A percentile compares a stretch with the other conserved stretches of the same genome.
Conservation (phyloP, 2,888 invertebrate genomes). For the Mycalesis mineus region DNA sequence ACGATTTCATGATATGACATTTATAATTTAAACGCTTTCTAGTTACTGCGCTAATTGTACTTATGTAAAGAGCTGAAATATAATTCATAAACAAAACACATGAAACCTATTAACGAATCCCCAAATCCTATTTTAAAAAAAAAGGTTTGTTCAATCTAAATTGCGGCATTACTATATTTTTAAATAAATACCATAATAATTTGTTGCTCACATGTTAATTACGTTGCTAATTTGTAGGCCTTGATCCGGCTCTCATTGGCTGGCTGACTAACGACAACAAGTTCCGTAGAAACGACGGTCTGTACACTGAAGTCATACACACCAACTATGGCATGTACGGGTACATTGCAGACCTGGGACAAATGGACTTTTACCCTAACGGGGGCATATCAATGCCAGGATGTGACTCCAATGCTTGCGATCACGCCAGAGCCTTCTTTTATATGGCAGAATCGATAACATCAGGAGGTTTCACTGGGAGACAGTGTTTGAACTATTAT, state of each 20-base stretch:
- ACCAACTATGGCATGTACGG: constrained; percentile 56
- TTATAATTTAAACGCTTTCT: no score
- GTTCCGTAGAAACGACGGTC: constrained; percentile 45
- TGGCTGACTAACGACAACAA: constrained; percentile 52
- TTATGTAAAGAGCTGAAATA: no score
- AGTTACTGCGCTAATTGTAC: no score
- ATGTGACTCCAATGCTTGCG: constrained; percentile 50
- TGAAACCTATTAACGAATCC: no score
- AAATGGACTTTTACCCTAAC: constrained; percentile 60
- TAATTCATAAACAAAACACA: no score
- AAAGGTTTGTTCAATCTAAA: no score
- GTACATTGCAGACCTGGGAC: constrained; percentile 45
- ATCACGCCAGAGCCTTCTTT: constrained; percentile 48
- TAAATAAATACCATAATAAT: no score
- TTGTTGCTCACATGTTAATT: no score
- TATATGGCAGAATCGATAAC: constrained; percentile 55
- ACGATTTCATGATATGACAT: no score
- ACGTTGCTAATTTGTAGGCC: constrained; percentile 36
- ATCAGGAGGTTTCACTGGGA: constrained; percentile 51
- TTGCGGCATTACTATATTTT: no score
- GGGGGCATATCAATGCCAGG: constrained; percentile 59
- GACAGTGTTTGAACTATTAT: constrained; percentile 48
- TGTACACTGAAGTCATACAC: constrained; percentile 59
- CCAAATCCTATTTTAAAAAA: no score
- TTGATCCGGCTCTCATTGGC: constrained; percentile 55